These are phyloP conservation scores for Eclectus roratus DNA, from an alignment of 2,113 vertebrate species.

Conservation along the genomic window DNA sequence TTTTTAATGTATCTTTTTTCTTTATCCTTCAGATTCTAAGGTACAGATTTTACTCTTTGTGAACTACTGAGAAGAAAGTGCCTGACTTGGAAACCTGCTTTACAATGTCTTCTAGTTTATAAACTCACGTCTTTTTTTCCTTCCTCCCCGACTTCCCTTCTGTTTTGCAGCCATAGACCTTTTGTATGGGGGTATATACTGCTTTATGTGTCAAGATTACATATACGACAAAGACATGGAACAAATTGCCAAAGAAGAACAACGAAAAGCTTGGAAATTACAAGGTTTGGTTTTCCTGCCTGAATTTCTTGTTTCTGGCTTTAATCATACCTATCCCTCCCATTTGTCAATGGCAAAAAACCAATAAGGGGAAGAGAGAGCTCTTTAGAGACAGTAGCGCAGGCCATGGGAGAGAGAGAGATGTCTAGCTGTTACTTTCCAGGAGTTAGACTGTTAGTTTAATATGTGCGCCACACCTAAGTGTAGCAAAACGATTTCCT, in stretches of 20 bases:
- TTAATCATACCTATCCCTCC: conserved; percentile 35
- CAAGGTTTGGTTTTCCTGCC: conserved; percentile 86
- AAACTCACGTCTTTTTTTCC: conserved; percentile 10
- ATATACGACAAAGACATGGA: conserved; percentile 99
- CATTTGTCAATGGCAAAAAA: conserved; percentile 35
- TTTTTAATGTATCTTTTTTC: not conserved
- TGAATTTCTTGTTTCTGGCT: conserved; percentile 47
- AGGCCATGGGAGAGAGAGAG: not conserved
- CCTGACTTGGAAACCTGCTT: conserved; percentile 22
- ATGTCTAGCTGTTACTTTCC: not conserved
- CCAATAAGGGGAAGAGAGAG: not conserved
- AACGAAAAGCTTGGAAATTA: conserved; percentile 97
- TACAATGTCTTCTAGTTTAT: conserved; percentile 24
- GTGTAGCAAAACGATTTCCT: not conserved
- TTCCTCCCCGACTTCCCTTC: conserved; percentile 24
- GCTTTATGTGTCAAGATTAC: conserved; percentile 99
- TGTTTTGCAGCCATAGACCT: conserved; percentile 90
- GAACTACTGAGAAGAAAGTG: not conserved
- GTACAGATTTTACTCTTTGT: not conserved
- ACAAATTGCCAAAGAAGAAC: conserved; percentile 99
- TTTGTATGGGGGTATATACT: conserved; percentile 97
- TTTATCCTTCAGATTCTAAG: not conserved
- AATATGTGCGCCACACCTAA: not conserved
- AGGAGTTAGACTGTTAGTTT: conserved; percentile 34
- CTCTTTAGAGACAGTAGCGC: not conserved